Evolutionary conservation across 2,888 invertebrate genomes (phyloP).

Genomic region (Andricus curvator): DNA sequence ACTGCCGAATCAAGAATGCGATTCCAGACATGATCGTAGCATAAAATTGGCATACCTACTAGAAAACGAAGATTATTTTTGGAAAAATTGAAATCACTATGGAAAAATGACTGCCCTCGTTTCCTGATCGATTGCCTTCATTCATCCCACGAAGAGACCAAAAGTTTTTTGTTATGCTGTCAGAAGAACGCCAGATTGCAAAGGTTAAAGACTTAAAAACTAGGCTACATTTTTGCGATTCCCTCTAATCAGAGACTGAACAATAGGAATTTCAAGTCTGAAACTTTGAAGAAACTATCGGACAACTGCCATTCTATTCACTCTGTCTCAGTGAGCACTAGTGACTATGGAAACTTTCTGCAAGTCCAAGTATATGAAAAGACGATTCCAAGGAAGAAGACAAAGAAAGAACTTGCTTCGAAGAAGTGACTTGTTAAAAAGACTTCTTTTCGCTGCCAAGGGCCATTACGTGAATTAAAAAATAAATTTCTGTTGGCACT

Average conservation of each 20-base stretch:
- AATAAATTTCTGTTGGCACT: background rate
- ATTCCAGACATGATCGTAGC: no score
- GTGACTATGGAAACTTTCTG: constrained; percentile 26
- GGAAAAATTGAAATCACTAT: background rate
- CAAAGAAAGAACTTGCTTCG: background rate
- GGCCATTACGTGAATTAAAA: background rate
- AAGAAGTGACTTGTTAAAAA: background rate
- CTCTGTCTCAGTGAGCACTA: background rate
- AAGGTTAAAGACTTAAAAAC: constrained; percentile 19
- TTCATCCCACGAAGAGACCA: background rate
- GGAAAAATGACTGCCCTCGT: background rate
- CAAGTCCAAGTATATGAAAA: constrained; percentile 24
- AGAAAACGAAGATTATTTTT: background rate
- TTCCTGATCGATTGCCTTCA: constrained; percentile 5
- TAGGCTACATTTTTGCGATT: constrained; percentile 20
- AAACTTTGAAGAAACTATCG: constrained; percentile 36
- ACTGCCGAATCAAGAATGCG: no score
- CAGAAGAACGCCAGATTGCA: constrained; percentile 13
- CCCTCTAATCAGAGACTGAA: constrained; percentile 19
- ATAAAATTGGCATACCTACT: background rate
- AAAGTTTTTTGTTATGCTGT: background rate
- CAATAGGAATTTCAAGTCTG: constrained; percentile 26
- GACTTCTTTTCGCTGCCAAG: background rate
- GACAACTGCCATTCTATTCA: constrained; percentile 37
- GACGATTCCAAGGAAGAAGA: constrained; percentile 4